Conservation (phyloP, 92 coral and sea anemone genomes). For the Pocillopora grandis region DNA sequence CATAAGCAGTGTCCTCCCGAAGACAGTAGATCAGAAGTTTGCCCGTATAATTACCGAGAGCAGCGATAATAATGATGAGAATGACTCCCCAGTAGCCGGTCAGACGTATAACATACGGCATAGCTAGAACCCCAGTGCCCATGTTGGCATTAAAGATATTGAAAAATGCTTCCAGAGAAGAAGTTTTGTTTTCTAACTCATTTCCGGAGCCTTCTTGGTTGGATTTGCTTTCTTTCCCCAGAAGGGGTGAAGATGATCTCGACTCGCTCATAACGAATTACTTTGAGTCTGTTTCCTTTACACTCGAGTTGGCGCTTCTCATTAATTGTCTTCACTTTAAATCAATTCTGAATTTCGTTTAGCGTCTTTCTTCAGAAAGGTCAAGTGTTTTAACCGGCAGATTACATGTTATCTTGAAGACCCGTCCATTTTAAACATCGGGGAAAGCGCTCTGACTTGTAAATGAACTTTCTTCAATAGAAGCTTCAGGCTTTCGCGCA, state of each 20-base stretch:
- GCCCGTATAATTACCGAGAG: conserved; percentile 87
- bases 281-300: background rate
- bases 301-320: background rate
- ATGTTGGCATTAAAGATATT: conserved; percentile 87
- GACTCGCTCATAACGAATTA: conserved; percentile 29
- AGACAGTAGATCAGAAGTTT: conserved; percentile 85
- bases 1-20: conserved; percentile 79
- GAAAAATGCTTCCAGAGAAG: conserved; percentile 83
- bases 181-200: conserved; percentile 58
- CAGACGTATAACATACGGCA: conserved; percentile 86
- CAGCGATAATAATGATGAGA: conserved; percentile 71
- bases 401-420: background rate
- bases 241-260: conserved; percentile 35
- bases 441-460: background rate
- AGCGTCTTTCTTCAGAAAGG: background rate
- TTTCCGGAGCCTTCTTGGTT: conserved; percentile 30
- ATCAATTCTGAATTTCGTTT: background rate
- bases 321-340: background rate
- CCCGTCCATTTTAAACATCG: background rate
- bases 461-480: conserved; percentile 15
- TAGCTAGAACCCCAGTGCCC: conserved; percentile 92
- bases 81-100: conserved; percentile 91
- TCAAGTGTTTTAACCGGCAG: background rate
- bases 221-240: conserved; percentile 15
- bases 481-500: conserved; percentile 9